Conservation (phyloP, 2,113 vertebrate species). For the Anguilla rostrata region DNA sequence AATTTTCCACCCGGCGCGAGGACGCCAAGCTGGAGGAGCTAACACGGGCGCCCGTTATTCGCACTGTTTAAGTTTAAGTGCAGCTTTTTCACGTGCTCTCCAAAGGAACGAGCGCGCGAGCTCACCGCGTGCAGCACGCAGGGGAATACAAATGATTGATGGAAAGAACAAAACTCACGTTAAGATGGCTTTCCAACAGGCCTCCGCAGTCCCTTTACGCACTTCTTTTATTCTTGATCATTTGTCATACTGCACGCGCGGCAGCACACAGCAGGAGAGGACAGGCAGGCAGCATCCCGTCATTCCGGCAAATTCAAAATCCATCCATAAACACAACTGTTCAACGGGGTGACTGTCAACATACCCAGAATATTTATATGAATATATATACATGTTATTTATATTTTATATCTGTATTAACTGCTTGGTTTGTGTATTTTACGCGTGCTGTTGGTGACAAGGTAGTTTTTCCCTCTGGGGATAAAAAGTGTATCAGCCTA, state of each 20-base stretch:
- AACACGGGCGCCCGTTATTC: constrained; percentile 69
- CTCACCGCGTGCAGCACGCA: constrained; percentile 38
- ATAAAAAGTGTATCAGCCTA: no score
- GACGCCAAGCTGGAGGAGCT: constrained; percentile 65
- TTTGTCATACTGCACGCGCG: constrained; percentile 25
- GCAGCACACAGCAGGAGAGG: constrained; percentile 24
- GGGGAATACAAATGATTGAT: constrained; percentile 61
- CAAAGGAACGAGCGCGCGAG: constrained; percentile 50
- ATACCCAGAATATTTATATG: neutral
- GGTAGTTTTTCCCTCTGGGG: no score
- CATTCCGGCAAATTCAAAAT: neutral
- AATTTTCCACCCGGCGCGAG: constrained; percentile 76
- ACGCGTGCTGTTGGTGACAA: neutral
- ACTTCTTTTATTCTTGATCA: constrained; percentile 24
- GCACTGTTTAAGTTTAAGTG: constrained; percentile 62
- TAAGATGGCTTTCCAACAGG: constrained; percentile 57
- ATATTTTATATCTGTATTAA: neutral
- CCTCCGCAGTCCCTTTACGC: constrained; percentile 30
- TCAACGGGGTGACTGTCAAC: neutral
- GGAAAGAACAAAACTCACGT: constrained; percentile 59
- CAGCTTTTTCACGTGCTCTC: constrained; percentile 59
- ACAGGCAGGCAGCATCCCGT: neutral
- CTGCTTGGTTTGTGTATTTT: neutral
- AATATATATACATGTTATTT: neutral
- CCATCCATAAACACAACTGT: neutral